Evolutionary conservation across 2,113 vertebrate species (phyloP).

Genomic region (Accipiter virgatus): DNA sequence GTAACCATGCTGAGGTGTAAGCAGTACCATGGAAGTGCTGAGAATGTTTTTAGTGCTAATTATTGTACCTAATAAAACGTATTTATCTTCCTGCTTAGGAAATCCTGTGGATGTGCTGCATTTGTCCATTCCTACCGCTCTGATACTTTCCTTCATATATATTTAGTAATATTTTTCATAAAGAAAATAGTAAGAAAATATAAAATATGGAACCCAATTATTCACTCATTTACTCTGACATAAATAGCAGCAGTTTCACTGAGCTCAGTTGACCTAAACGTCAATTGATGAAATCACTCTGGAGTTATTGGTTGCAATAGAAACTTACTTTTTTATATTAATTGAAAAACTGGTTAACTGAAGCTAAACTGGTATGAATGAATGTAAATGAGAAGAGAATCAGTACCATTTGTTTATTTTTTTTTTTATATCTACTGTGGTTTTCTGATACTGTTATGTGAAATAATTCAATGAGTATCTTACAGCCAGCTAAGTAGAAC

Average conservation of each 20-base stretch:
- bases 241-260: background rate
- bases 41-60: background rate
- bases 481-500: background rate
- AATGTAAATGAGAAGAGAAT: background rate
- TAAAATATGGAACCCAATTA: background rate
- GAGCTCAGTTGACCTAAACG: background rate
- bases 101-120: background rate
- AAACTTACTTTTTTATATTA: background rate
- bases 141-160: background rate
- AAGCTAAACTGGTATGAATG: background rate
- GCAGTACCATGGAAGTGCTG: background rate
- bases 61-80: background rate
- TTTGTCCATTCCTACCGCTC: background rate
- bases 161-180: background rate
- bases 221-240: background rate
- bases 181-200: background rate
- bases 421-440: background rate
- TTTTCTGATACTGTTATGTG: background rate
- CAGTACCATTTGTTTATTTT: background rate
- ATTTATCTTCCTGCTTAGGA: background rate
- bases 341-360: background rate
- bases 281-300: background rate
- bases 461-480: background rate
- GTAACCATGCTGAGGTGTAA: background rate
- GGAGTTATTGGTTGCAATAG: background rate